Evolutionary conservation across 2,888 invertebrate species (phyloP).

Genomic region (Geotrupes spiniger): DNA sequence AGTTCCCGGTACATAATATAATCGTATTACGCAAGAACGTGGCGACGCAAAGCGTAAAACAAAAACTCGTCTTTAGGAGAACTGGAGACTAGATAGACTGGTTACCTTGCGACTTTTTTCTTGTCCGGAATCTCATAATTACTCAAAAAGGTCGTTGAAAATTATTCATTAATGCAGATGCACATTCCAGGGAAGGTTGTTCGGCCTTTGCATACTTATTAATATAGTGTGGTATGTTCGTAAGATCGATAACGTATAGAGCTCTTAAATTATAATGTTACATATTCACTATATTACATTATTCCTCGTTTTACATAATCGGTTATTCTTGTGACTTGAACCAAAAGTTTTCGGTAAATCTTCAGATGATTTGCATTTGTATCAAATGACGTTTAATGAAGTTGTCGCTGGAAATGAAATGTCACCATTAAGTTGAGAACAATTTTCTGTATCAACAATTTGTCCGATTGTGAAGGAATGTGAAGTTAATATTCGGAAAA

Average conservation of each 20-base stretch:
- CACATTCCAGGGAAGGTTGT: conserved; percentile 26
- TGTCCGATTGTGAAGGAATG: too few relatives aligned
- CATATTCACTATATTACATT: too few relatives aligned
- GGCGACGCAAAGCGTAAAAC: conserved; percentile 2
- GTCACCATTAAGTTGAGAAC: too few relatives aligned
- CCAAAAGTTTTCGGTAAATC: too few relatives aligned
- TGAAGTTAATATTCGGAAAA: too few relatives aligned
- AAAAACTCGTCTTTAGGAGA: conserved; percentile 1
- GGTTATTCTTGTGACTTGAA: too few relatives aligned
- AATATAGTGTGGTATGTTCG: conserved; percentile 3
- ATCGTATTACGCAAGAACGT: conserved; percentile 2
- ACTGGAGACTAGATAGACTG: conserved; percentile 4
- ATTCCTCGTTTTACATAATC: too few relatives aligned
- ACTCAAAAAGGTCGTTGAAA: conserved; percentile 11
- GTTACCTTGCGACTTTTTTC: conserved; percentile 1
- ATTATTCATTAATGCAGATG: conserved; percentile 19
- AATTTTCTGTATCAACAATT: too few relatives aligned
- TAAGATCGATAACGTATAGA: not conserved
- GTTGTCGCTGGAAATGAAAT: too few relatives aligned
- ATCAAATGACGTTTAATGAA: too few relatives aligned
- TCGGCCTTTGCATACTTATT: conserved; percentile 16
- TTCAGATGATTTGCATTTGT: too few relatives aligned
- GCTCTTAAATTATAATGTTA: too few relatives aligned
- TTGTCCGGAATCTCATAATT: conserved; percentile 14
- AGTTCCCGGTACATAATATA: conserved; percentile 3